These are phyloP conservation scores for Aphis craccivora DNA, from an alignment of 1,140 invertebrate species.

Conservation along the genomic window DNA sequence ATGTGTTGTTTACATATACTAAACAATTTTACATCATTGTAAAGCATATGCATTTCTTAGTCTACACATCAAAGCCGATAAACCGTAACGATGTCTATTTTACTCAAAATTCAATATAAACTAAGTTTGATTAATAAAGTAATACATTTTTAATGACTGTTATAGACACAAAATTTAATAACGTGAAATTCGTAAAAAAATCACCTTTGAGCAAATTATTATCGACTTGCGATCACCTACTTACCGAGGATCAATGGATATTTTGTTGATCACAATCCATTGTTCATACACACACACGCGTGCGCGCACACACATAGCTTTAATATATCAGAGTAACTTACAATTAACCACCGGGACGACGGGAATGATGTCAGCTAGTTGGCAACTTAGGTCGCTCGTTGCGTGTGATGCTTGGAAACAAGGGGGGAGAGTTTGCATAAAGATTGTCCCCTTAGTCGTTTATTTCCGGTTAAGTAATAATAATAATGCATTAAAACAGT, in stretches of 20 bases:
- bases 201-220: background rate
- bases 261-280: background rate
- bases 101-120: background rate
- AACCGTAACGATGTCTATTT: background rate
- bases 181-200: background rate
- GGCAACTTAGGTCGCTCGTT: background rate
- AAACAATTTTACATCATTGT: background rate
- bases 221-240: background rate
- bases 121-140: background rate
- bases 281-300: background rate
- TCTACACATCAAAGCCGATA: background rate
- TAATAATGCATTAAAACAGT: background rate
- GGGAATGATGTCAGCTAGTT: background rate
- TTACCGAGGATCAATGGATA: background rate
- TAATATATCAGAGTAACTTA: background rate
- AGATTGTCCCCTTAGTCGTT: background rate
- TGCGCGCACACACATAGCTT: too few species aligned
- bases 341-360: background rate
- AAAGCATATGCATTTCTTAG: background rate
- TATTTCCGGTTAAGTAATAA: background rate
- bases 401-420: background rate
- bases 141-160: background rate
- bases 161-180: background rate
- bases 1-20: background rate
- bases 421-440: background rate